Percentiles rank a stretch among this genome's conserved stretches.
These are phyloP conservation scores for Lycodopsis pacificus DNA, from an alignment of 2,797 vertebrate species.

Conservation along the genomic window DNA sequence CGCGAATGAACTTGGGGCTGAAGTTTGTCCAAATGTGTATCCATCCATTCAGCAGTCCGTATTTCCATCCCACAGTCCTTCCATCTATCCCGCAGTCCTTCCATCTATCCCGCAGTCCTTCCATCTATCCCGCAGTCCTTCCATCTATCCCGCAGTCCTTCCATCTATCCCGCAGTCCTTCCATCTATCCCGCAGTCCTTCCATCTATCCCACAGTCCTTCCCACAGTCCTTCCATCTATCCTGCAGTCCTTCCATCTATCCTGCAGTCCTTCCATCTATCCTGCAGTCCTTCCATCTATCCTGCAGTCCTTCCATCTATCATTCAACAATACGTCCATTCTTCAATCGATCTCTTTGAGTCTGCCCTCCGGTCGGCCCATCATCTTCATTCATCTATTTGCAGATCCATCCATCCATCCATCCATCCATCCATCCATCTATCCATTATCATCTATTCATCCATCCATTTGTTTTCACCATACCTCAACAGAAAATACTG, in stretches of 20 bases:
- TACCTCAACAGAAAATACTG: background rate
- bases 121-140: background rate
- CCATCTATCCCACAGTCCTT: no score
- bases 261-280: background rate
- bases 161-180: background rate
- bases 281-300: background rate
- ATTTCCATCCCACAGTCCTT: background rate
- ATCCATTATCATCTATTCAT: background rate
- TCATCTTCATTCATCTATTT: background rate
- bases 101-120: no score
- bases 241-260: background rate
- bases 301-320: background rate
- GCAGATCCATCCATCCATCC: background rate
- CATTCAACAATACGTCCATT: background rate
- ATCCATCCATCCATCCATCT: background rate
- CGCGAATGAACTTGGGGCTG: background rate
- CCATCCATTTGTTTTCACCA: background rate
- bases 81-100: background rate
- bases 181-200: background rate
- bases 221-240: no score
- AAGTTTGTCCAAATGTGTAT: slow-evolving; percentile 2
- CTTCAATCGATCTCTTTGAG: background rate
- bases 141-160: no score
- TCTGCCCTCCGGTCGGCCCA: background rate
- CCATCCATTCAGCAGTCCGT: background rate